Conservation (phyloP, 2,797 vertebrate species). For the Sebastes vulpes region DNA sequence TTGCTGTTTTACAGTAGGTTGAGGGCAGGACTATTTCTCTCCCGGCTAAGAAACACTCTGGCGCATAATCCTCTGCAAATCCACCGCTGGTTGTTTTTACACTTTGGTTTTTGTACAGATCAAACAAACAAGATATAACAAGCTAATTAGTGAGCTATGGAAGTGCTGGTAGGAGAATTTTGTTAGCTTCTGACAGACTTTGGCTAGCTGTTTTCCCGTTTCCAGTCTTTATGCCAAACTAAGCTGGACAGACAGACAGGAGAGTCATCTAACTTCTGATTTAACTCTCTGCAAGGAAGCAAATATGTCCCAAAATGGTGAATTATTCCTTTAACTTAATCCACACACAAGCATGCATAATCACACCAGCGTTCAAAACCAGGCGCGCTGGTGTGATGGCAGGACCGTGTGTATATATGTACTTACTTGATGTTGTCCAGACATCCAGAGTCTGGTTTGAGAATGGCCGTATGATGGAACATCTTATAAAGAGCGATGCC, state of each 20-base stretch:
- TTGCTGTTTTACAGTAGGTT: neutral
- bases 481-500: conserved; percentile 99
- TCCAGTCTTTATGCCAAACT: neutral
- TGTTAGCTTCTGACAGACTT: neutral
- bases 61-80: neutral
- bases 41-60: neutral
- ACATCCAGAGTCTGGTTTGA: conserved; percentile 99
- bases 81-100: neutral
- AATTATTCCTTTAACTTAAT: conserved; percentile 10
- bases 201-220: neutral
- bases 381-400: neutral
- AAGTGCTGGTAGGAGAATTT: neutral
- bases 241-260: neutral
- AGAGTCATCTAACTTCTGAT: neutral
- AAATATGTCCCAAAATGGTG: conserved; percentile 1
- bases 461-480: conserved; percentile 99
- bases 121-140: neutral
- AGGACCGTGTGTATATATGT: conserved; percentile 8
- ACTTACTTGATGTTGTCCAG: conserved; percentile 99
- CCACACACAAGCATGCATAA: neutral
- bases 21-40: neutral
- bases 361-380: neutral
- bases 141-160: neutral
- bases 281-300: neutral
- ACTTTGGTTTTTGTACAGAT: neutral